These are phyloP conservation scores for Caenorhabditis virilis DNA, from an alignment of 2,888 invertebrate genomes.

Conservation along the genomic window DNA sequence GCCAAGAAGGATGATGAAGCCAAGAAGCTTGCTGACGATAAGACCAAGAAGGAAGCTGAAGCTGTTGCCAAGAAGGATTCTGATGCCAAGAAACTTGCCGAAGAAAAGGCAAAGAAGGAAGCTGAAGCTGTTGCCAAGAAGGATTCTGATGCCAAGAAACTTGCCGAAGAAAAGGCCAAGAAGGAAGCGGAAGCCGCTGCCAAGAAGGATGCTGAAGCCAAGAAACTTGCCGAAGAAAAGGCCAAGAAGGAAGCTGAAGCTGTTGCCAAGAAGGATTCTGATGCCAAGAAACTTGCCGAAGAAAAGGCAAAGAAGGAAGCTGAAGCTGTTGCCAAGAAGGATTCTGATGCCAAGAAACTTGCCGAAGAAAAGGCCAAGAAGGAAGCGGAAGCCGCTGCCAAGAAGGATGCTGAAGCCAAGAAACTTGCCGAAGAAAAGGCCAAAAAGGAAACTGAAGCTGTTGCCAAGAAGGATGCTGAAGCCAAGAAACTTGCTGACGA, in stretches of 20 bases:
- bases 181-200: slow-evolving; percentile 1
- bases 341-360: slow-evolving; percentile 3
- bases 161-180: neutral
- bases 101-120: slow-evolving; percentile 1
- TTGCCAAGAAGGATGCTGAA: slow-evolving; percentile 4
- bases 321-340: slow-evolving; percentile 3
- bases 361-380: slow-evolving; percentile 4
- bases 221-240: neutral
- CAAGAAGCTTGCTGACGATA: slow-evolving; percentile 4
- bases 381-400: slow-evolving; percentile 1
- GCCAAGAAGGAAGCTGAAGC: slow-evolving; percentile 9
- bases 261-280: neutral
- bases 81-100: slow-evolving; percentile 1
- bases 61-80: slow-evolving; percentile 4
- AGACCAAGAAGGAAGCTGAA: slow-evolving; percentile 7
- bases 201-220: neutral
- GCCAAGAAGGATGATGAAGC: slow-evolving; percentile 10
- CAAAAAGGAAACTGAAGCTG: neutral
- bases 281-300: slow-evolving; percentile 8
- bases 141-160: slow-evolving; percentile 1
- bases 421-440: neutral
- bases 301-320: slow-evolving; percentile 6
- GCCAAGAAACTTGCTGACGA: neutral
- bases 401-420: slow-evolving; percentile 3
- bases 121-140: slow-evolving; percentile 1